phyloP scores from a whole-genome alignment of 2,113 vertebrate genomes.

The Pteruthius melanotis region DNA sequence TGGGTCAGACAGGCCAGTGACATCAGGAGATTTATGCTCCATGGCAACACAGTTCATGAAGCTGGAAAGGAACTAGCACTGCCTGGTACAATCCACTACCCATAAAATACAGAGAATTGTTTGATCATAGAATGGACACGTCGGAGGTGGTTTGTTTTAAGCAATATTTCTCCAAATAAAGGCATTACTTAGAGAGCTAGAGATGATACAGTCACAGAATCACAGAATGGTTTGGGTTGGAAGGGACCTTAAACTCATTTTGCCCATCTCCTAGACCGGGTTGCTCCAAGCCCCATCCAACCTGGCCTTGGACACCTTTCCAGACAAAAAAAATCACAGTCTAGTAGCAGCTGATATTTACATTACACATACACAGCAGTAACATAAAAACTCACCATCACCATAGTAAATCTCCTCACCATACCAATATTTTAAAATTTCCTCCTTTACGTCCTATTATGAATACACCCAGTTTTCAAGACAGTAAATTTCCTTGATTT shows the following conservation, averaged over 20 bases:
- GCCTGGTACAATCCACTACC: not conserved
- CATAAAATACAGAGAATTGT: not conserved
- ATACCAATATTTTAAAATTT: not conserved
- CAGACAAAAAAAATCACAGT: not conserved
- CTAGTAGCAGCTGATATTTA: not conserved
- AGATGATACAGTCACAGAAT: not conserved
- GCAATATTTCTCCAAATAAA: not conserved
- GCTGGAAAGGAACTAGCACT: not conserved
- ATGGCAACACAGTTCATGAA: not conserved
- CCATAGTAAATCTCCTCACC: not conserved
- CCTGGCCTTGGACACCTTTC: not conserved
- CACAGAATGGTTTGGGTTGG: not conserved
- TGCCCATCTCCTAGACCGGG: not conserved
- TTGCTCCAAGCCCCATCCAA: not conserved
- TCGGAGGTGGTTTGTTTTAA: not conserved
- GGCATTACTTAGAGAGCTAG: not conserved
- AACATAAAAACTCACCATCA: not conserved
- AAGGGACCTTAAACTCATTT: not conserved
- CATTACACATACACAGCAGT: not conserved
- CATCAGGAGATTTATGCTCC: not conserved
- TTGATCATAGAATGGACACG: rapidly evolving
- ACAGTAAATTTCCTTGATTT: not conserved
- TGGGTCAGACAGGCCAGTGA: not conserved
- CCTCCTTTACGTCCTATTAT: not conserved
- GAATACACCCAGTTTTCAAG: not conserved